These are phyloP conservation scores for Zeuzera pyrina DNA, from an alignment of 2,888 invertebrate genomes.

Conservation along the genomic window DNA sequence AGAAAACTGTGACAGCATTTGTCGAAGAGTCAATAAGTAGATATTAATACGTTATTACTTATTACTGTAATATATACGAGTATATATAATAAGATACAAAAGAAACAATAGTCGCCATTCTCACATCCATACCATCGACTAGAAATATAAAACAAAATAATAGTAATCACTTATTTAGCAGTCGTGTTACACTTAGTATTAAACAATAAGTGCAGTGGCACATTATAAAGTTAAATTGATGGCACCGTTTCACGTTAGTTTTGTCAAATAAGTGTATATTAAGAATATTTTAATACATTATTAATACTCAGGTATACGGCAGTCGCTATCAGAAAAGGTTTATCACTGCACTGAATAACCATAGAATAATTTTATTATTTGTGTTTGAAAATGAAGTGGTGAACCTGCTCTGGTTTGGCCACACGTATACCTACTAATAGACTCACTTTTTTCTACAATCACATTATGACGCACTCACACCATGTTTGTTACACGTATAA, in stretches of 20 bases:
- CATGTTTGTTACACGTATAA: constrained; percentile 25
- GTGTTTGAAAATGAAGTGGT: constrained; percentile 12
- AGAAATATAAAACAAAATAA: constrained; percentile 64
- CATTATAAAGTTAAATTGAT: constrained; percentile 68
- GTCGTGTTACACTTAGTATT: constrained; percentile 64
- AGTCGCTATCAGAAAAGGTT: constrained; percentile 27
- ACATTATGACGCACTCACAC: constrained; percentile 29
- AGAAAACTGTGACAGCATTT: constrained; percentile 52
- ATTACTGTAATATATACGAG: constrained; percentile 27
- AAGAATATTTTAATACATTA: constrained; percentile 46
- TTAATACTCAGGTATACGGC: constrained; percentile 25
- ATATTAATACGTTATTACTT: no score
- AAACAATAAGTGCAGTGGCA: constrained; percentile 30
- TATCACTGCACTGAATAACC: constrained; percentile 17
- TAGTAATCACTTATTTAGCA: constrained; percentile 67
- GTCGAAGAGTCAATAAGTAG: constrained; percentile 39
- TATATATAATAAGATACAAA: constrained; percentile 29
- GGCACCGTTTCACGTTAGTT: constrained; percentile 74
- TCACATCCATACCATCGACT: constrained; percentile 59
- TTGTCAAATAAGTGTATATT: constrained; percentile 58
- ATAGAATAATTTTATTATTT: constrained; percentile 5
- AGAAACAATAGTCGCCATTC: constrained; percentile 48
- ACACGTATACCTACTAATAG: constrained; percentile 28
- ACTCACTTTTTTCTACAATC: constrained; percentile 31
- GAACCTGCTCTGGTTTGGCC: constrained; percentile 25